A percentile compares a stretch with the other conserved stretches of the same genome.
These are phyloP conservation scores for Atta texana DNA, from an alignment of 1,140 invertebrate species.

Conservation along the genomic window DNA sequence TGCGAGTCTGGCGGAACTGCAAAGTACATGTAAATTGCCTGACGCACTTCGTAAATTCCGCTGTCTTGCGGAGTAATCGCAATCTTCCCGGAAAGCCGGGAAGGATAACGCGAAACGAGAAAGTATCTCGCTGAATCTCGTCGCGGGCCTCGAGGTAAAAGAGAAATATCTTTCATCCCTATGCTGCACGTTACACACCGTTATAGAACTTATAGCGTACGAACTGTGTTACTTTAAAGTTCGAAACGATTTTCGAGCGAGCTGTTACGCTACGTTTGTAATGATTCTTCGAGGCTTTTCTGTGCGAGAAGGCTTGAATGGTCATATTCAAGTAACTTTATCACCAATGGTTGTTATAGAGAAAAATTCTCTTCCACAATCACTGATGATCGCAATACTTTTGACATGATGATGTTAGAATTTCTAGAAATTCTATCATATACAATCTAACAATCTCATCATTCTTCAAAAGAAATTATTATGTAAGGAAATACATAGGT, in stretches of 20 bases:
- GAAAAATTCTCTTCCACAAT: conserved; percentile 4
- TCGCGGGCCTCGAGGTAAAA: conserved; percentile 21
- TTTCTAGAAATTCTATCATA: neutral
- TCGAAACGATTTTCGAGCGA: conserved; percentile 39
- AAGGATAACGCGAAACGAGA: conserved; percentile 51
- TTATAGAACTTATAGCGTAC: conserved; percentile 13
- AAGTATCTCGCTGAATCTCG: conserved; percentile 56
- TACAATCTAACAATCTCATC: neutral
- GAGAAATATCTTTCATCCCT: conserved; percentile 44
- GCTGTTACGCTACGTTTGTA: conserved; percentile 19
- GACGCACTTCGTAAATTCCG: conserved; percentile 59
- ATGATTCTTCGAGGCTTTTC: conserved; percentile 32
- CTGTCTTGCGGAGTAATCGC: conserved; percentile 50
- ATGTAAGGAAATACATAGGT: neutral
- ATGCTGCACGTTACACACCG: neutral
- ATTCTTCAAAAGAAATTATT: neutral
- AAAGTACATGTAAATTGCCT: conserved; percentile 61
- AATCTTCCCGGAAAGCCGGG: conserved; percentile 38
- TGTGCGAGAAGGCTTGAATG: neutral
- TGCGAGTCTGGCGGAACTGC: conserved; percentile 14
- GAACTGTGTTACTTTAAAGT: conserved; percentile 38
- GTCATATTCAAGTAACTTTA: conserved; percentile 21
- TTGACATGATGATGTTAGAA: conserved; percentile 11
- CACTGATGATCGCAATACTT: conserved; percentile 4
- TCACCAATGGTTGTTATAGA: neutral